Base-by-base conservation (phyloP, 2,888 invertebrate species). In the Uropetala carovei region DNA sequence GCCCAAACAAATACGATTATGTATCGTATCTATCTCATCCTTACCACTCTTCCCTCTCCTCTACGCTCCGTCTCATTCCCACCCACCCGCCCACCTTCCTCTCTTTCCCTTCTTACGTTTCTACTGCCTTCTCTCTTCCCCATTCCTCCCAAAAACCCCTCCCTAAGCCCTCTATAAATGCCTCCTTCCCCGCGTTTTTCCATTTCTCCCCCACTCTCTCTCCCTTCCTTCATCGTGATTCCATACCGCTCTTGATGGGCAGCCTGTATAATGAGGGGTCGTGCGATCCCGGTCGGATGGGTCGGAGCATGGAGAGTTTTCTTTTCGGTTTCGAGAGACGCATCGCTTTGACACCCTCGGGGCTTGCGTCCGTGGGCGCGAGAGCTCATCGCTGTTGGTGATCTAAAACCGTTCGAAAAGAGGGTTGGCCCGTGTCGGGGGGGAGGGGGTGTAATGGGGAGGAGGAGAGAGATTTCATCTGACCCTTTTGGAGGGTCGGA, bases 381-480 rank as follows among this genome's bases (percentile, higher is more conserved):
- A 43, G 43, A 43, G 75, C n/a, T n/a, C n/a, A 75, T n/a, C n/a
- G n/a, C 75, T n/a, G n/a, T 75, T 75, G n/a, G 75, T 75, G 75
- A 75, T 75, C 75, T 75, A n/a, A 75, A 18, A 75, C 75, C 75
- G n/a, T 27, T n/a, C 27, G 16, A 7, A 16, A n/a, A n/a, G 82
- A 18, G 68, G 9, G 7, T 82, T 13, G 7, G 27, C 43, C 27
- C 16, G 14, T 27, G 30, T 43, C 27, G 82, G 43, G 30, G 82
- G n/a, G 83, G 16, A 10, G 4, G 83, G 9, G 85, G 58, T 11
- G 75, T n/a, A 75, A 22, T n/a, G 75, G 75, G n/a, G 75, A 16
- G 75, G 75, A 75, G n/a, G 75, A n/a, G n/a, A n/a, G n/a, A n/a
- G 75, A 75, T 75, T 27, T 75, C 75, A 75, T 85, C 57, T 22